Percentiles rank a stretch among this genome's conserved stretches.
phyloP scores from a whole-genome alignment of 1,140 invertebrate genomes.

The Latrodectus geometricus region DNA sequence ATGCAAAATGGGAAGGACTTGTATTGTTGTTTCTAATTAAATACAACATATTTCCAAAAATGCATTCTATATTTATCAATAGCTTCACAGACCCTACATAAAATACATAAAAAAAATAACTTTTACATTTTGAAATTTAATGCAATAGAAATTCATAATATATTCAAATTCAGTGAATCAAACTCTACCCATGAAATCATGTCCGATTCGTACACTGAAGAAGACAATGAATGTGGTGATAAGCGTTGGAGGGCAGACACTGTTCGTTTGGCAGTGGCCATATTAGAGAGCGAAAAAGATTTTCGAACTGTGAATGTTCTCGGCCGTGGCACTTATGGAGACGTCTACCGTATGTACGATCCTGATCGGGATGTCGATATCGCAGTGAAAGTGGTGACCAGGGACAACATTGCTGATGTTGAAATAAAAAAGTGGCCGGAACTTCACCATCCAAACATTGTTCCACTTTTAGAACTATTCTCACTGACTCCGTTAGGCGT shows the following conservation, averaged over 20 bases:
- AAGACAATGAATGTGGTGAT: neutral
- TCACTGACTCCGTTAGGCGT: neutral
- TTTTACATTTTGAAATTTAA: too few species aligned
- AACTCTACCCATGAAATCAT: neutral
- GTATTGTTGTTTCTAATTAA: too few species aligned
- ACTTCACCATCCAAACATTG: slow-evolving; percentile 24
- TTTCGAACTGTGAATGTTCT: neutral
- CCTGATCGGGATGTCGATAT: neutral
- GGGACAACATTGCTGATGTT: slow-evolving; percentile 7
- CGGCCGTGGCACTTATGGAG: slow-evolving; percentile 42
- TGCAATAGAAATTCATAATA: too few species aligned
- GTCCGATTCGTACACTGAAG: neutral
- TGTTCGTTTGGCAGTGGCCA: slow-evolving; percentile 7
- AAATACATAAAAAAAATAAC: too few species aligned
- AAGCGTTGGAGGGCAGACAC: slow-evolving; percentile 1
- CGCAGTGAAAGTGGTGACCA: slow-evolving; percentile 31
- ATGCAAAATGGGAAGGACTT: too few species aligned
- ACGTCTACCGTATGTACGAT: slow-evolving; percentile 31
- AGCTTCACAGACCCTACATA: too few species aligned
- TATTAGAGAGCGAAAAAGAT: slow-evolving; percentile 20
- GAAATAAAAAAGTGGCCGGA: slow-evolving; percentile 17
- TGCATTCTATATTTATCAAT: too few species aligned
- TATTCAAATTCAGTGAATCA: too few species aligned
- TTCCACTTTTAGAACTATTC: slow-evolving; percentile 12
- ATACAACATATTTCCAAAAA: too few species aligned